Conservation (phyloP, 2,888 invertebrate species). For the Acanthosoma haemorrhoidale region DNA sequence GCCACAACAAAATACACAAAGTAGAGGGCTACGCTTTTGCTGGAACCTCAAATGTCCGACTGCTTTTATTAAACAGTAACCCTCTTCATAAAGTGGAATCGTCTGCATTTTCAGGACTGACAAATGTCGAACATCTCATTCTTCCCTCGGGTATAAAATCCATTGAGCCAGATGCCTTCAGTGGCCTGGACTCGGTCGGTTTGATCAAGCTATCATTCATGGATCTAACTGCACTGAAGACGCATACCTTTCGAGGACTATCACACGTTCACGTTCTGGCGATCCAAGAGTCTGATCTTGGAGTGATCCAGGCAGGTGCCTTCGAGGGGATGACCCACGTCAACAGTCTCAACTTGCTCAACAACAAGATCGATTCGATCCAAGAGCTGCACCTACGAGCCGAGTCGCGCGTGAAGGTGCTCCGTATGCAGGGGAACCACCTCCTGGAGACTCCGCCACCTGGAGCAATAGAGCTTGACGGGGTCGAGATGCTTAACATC, state of each 20-base stretch:
- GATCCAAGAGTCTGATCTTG: constrained; percentile 76
- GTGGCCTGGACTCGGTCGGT: constrained; percentile 75
- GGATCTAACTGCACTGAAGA: constrained; percentile 66
- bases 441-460: constrained; percentile 68
- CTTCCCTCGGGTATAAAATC: constrained; percentile 72
- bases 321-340: constrained; percentile 71
- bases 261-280: constrained; percentile 68
- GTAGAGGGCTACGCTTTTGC: constrained; percentile 74
- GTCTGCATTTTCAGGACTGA: constrained; percentile 77
- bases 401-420: constrained; percentile 63
- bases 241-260: constrained; percentile 70
- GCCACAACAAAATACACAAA: constrained; percentile 64
- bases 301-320: constrained; percentile 61
- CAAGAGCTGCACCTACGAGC: constrained; percentile 66
- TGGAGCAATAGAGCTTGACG: constrained; percentile 62
- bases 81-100: constrained; percentile 73
- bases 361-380: constrained; percentile 79
- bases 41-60: constrained; percentile 75
- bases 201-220: constrained; percentile 75
- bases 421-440: constrained; percentile 77
- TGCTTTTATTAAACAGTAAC: constrained; percentile 78
- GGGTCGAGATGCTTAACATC: constrained; percentile 66
- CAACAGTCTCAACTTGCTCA: constrained; percentile 66
- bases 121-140: constrained; percentile 75
- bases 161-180: constrained; percentile 75